Conservation (phyloP, 2,113 vertebrate species). For the Mus spicilegus region DNA sequence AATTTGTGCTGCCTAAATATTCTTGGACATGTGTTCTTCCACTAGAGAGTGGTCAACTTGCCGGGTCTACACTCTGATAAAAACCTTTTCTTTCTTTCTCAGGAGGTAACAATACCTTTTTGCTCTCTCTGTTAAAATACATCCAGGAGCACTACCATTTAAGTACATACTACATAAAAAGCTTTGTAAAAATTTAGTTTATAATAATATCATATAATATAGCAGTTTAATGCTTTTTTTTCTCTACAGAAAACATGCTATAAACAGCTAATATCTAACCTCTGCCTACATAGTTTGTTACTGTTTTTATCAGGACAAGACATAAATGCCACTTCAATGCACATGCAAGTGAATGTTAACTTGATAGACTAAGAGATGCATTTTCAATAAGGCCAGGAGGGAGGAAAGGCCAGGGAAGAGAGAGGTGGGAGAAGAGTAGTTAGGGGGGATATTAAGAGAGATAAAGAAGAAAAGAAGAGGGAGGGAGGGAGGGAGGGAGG, state of each 20-base stretch:
- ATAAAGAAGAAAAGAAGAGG: too few relatives aligned
- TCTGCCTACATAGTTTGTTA: neutral
- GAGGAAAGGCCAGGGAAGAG: neutral
- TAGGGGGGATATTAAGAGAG: rapidly evolving
- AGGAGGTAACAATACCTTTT: neutral
- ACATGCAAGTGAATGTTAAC: neutral
- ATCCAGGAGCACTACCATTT: neutral
- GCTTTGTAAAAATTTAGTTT: neutral
- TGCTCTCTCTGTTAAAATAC: neutral
- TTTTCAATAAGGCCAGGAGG: neutral
- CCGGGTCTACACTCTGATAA: neutral
- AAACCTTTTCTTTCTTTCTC: neutral
- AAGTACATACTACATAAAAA: neutral
- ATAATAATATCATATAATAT: neutral
- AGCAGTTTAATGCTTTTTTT: neutral
- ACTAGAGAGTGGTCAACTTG: neutral
- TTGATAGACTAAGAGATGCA: neutral
- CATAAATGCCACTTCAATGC: neutral
- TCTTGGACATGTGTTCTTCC: neutral
- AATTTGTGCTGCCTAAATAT: neutral
- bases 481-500: neutral
- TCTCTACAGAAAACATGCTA: neutral
- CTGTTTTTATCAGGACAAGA: neutral
- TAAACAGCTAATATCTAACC: neutral
- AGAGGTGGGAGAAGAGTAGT: too few relatives aligned